These are phyloP conservation scores for Nyleta sp. DNA, from an alignment of 2,888 invertebrate species.

Conservation along the genomic window DNA sequence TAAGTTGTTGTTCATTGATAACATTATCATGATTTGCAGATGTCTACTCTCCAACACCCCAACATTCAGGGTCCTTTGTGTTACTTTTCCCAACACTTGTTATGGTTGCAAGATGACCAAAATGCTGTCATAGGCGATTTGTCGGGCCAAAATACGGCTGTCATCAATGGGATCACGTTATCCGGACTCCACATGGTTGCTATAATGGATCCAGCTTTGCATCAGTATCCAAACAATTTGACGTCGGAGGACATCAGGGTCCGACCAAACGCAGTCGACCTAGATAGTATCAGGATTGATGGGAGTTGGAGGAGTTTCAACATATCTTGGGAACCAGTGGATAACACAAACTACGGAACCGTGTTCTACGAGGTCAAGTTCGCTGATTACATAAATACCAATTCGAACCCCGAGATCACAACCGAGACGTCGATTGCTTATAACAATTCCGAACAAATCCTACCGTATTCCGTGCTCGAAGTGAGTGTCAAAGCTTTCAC, in stretches of 20 bases:
- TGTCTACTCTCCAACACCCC: conserved; percentile 77
- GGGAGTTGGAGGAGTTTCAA: conserved; percentile 93
- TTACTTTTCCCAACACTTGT: conserved; percentile 91
- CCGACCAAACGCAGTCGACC: conserved; percentile 88
- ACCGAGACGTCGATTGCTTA: conserved; percentile 76
- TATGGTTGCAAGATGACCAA: conserved; percentile 91
- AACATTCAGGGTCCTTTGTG: conserved; percentile 89
- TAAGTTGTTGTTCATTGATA: too few species aligned
- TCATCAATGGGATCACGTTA: conserved; percentile 86
- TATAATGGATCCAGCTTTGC: conserved; percentile 88
- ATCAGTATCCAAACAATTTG: conserved; percentile 85
- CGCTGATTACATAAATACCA: conserved; percentile 85
- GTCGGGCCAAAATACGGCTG: conserved; percentile 88
- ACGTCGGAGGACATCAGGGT: conserved; percentile 84
- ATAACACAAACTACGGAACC: conserved; percentile 90
- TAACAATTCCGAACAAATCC: conserved; percentile 83
- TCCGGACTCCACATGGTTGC: conserved; percentile 88
- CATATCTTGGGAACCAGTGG: conserved; percentile 91
- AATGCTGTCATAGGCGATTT: conserved; percentile 91
- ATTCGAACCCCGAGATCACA: conserved; percentile 82
- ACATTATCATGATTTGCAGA: too few species aligned
- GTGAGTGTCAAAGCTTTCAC: conserved; percentile 92
- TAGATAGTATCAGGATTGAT: conserved; percentile 86
- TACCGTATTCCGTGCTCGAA: conserved; percentile 88
- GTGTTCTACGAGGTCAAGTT: conserved; percentile 93